Evolutionary conservation across 2,888 invertebrate species (phyloP), one percentile per base, ranked within the genome.

Genomic region (Chymomyza caudatula): DNA sequence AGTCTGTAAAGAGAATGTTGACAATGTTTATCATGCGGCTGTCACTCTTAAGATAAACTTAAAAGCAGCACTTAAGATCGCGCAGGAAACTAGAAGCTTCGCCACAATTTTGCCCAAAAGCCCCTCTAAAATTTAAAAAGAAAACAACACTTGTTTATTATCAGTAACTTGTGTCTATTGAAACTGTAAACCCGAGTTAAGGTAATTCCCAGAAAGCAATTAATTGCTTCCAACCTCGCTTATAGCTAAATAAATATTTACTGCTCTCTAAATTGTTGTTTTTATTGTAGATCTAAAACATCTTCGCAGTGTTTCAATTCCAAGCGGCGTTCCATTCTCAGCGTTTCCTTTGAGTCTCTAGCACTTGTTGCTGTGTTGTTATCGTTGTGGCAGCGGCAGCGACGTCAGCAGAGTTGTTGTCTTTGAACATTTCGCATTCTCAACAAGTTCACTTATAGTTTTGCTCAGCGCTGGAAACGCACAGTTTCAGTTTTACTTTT

Each of bases 401-500:
- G n/a, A n/a, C n/a, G 25, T 25, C 25, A n/a, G 53, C 53, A 13
- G 22, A 15, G 22, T n/a, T 58, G 23, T 47, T 49, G 22, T 25
- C 17, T 20, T 2, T 49, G 47, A 22, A 19, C 29, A 37, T 55
- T 68, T 62, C 55, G 59, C 55, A 73, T 81, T 80, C 78, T 78
- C 76, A 69, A 11, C 74, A 71, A 85, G 84, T 70, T 74, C 70
- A 85, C 84, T 76, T 85, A 66, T 75, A 76, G 71, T 83, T 74
- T 68, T 68, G 49, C 62, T 70, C 68, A 73, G 54, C 69, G 63
- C 74, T 74, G 70, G 67, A 74, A 49, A 63, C 61, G 53, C 61
- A 42, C 87, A 86, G 87, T 86, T 78, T 77, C 70, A 76, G 71
- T 81, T 83, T 73, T 68, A 75, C 79, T 68, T 70, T 80, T 69